Base-by-base conservation (phyloP, 2,797 vertebrate species). In the Hyperoplus immaculatus region DNA sequence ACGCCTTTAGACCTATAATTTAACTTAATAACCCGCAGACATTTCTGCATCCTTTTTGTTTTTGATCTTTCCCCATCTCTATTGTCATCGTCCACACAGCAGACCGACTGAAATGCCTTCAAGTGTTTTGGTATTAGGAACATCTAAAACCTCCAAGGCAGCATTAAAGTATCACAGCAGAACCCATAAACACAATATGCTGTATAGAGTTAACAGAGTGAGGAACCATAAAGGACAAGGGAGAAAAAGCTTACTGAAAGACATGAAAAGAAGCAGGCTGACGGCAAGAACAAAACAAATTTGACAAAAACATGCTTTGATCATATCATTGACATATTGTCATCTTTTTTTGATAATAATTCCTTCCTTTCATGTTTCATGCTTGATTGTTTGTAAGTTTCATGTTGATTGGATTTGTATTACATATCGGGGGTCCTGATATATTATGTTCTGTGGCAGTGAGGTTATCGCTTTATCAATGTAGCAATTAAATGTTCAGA, bases 171-270 rank as follows among this genome's bases (percentile, higher is more conserved):
- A 67, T 69, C 47, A 43, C 60, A 57, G 71, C 39, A 64, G 41
- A 77, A 41, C 72, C 58, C 57, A 67, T 67, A 68, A 80, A 59
- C 47, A 60, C 51, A 49, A 50, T 42, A 13, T 43, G 21, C 21
- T 21, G 3, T 29, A 58, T 45, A 58, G 46, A 46, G 55, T 77
- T 61, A 71, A 66, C 61, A 29, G 41, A 80, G 42, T 53, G 58
- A 69, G 29, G 69, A 66, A 73, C 16, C 29, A 67, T 42, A 51
- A 47, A 68, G 15, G 47, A 63, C 2, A 10, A 3, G 12, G 4
- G 18, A 16, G 15, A 54, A 18, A 29, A 14, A 29, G 15, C 7
- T 11, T 61, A 42, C 15, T 10, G 7, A n/a, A 5, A 3, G 10
- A 55, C 55, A 36, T 13, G 8, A 42, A 38, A 62, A 62, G 5